Base-by-base conservation (phyloP, 1,140 invertebrate species). In the Monochamus saltuarius region DNA sequence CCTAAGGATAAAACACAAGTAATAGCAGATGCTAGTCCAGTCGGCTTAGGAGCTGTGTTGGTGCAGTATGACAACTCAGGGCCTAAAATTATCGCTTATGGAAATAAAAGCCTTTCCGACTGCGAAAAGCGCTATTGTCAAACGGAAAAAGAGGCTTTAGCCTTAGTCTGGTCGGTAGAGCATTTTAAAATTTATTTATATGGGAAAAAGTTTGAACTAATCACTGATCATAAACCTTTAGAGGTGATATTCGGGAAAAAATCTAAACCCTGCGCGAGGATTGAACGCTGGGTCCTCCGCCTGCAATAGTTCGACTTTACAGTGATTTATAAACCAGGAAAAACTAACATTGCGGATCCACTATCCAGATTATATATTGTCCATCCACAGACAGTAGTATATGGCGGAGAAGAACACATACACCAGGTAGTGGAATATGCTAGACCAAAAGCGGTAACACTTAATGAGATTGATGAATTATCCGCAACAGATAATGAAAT, bases 1-100 rank as follows among this genome's bases (percentile, higher is more conserved):
- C 61, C 50, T 3, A 45, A 69, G 34, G 64, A 71, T 37, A 35
- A 65, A 55, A 77, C 75, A 11, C 59, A 67, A 50, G 67, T 78
- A 10, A 64, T 76, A 16, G 74, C 77, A 9, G 78, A 80, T 67
- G 79, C 78, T 0, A 78, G 75, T 61, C 78, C 76, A 16, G 71
- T 74, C 6, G 76, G 68, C 1, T 58, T 81, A 42, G 75, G 72
- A 13, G 70, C 63, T 7, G 73, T 78, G 7, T 42, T 42, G 3
- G 11, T 66, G 1, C 64, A 66, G 16, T 4, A 3, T 10, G 22
- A 58, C 34, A 1, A 37, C 2, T 4, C 7, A 2, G 56, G 56
- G 4, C 56, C 56, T 4, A 11, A 45, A 16, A 40, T 51, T 13
- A 58, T 58, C 38, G 56, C 56, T n/a, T n/a, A n/a, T n/a, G n/a